These are phyloP conservation scores for Sycophila sp. DNA, from an alignment of 1,140 invertebrate genomes.

Conservation along the genomic window DNA sequence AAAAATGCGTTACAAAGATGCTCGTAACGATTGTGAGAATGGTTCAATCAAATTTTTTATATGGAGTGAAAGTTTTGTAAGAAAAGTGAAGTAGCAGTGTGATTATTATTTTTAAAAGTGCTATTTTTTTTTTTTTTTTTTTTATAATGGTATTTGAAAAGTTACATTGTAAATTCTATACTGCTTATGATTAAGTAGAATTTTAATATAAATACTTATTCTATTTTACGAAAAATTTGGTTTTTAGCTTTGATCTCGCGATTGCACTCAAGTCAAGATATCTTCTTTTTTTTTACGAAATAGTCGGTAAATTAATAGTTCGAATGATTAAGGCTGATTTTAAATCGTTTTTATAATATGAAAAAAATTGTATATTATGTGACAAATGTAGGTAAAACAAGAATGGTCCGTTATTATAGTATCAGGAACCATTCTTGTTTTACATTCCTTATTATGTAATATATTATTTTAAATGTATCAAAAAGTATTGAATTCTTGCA, in stretches of 20 bases:
- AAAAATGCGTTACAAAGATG: constrained; percentile 23
- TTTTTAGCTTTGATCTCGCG: constrained; percentile 9
- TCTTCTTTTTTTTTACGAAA: constrained; percentile 23
- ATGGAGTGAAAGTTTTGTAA: constrained; percentile 27
- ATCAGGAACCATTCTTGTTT: constrained; percentile 3
- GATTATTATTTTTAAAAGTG: neutral
- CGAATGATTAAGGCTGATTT: constrained; percentile 32
- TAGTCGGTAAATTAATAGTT: constrained; percentile 17
- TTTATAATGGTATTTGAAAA: constrained; percentile 25
- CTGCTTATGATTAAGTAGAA: constrained; percentile 6
- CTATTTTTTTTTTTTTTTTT: constrained; percentile 14
- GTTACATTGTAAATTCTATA: constrained; percentile 12
- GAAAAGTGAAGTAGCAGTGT: constrained; percentile 1
- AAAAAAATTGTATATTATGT: no score
- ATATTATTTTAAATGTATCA: no score
- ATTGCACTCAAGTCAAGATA: constrained; percentile 16
- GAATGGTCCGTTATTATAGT: constrained; percentile 14
- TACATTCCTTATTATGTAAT: no score
- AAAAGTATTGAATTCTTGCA: constrained; percentile 31
- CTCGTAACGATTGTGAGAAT: constrained; percentile 8
- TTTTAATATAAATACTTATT: constrained; percentile 14
- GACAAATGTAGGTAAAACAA: no score
- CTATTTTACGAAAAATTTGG: constrained; percentile 8
- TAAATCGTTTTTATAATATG: constrained; percentile 16
- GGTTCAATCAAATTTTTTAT: constrained; percentile 35